A percentile compares a stretch with the other conserved stretches of the same genome.
phyloP scores from a whole-genome alignment of 2,113 vertebrate genomes.

The Penelope pileata region DNA sequence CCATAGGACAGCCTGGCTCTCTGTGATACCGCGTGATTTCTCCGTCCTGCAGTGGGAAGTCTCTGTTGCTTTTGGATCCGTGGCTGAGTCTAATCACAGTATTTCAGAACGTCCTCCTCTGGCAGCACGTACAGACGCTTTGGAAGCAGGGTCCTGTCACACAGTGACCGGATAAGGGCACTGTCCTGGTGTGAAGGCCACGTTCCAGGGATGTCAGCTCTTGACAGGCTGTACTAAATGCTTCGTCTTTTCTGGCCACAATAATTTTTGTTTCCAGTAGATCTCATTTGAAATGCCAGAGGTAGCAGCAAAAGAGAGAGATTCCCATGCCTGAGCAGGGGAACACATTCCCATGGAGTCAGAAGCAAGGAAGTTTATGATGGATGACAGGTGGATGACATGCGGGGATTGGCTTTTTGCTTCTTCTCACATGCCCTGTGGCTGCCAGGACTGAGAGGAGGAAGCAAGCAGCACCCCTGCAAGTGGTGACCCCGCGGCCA shows the following conservation, averaged over 20 bases:
- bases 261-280: neutral
- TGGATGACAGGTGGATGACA: neutral
- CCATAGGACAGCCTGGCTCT: neutral
- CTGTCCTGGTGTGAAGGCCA: neutral
- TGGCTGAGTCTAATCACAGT: neutral
- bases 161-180: neutral
- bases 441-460: neutral
- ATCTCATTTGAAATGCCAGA: neutral
- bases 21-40: rapidly evolving
- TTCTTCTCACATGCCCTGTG: neutral
- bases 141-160: neutral
- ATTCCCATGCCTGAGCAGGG: neutral
- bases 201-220: neutral
- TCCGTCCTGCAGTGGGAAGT: neutral
- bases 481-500: rapidly evolving
- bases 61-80: neutral
- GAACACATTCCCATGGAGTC: neutral
- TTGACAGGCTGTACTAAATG: neutral
- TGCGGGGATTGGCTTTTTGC: neutral
- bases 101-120: neutral
- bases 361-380: neutral
- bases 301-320: neutral
- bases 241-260: neutral
- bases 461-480: neutral
- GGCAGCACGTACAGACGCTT: neutral